A percentile compares a stretch with the other conserved stretches of the same genome.
phyloP scores from a whole-genome alignment of 1,140 invertebrate genomes.

The Drosophila ercepeae region DNA sequence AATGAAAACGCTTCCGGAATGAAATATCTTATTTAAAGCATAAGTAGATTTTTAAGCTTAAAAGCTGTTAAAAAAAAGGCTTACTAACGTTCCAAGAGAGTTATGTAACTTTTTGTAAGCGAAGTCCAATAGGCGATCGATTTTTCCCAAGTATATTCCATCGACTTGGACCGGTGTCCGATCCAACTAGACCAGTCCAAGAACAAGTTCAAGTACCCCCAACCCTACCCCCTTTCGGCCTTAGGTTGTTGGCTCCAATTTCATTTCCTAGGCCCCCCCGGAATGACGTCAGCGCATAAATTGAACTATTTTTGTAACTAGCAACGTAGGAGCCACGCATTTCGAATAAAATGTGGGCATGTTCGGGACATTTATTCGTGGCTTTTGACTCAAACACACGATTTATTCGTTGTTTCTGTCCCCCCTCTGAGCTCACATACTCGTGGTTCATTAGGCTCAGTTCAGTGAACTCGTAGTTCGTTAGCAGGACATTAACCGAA shows the following conservation, averaged over 20 bases:
- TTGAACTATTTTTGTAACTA: conserved; percentile 70
- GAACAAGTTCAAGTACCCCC: conserved; percentile 41
- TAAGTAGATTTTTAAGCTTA: background rate
- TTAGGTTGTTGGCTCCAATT: conserved; percentile 19
- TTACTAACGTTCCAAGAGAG: no score
- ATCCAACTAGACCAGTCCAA: conserved; percentile 46
- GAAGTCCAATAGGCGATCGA: background rate
- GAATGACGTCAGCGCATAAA: conserved; percentile 70
- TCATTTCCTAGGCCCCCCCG: conserved; percentile 49
- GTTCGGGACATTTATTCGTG: conserved; percentile 54
- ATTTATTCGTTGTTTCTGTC: conserved; percentile 23
- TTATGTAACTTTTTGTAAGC: no score
- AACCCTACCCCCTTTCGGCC: background rate
- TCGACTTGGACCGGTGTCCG: conserved; percentile 1
- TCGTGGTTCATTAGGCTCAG: conserved; percentile 42
- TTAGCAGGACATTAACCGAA: conserved; percentile 49
- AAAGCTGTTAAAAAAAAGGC: no score
- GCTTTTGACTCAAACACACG: conserved; percentile 17
- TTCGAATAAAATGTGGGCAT: conserved; percentile 53
- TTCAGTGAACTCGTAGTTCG: conserved; percentile 45
- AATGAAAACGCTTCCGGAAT: background rate
- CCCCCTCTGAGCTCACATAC: conserved; percentile 1
- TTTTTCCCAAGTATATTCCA: no score
- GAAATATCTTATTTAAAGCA: background rate
- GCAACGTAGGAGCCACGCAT: conserved; percentile 45